A percentile compares a stretch with the other conserved stretches of the same genome.
phyloP scores from a whole-genome alignment of 2,113 vertebrate species.

The Heteronetta atricapilla region DNA sequence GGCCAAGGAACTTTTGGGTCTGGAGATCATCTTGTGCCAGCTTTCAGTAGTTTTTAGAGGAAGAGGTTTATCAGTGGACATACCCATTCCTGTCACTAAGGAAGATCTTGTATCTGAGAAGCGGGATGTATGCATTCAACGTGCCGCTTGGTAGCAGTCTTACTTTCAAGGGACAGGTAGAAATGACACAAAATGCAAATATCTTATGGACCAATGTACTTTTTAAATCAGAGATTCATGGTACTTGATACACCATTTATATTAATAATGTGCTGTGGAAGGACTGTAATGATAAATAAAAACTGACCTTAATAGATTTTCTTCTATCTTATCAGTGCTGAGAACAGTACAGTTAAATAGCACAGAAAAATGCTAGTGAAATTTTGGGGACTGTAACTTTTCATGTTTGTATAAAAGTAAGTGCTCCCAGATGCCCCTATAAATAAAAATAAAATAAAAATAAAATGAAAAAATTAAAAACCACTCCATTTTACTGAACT shows the following conservation, averaged over 20 bases:
- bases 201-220: background rate
- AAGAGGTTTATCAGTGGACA: background rate
- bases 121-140: background rate
- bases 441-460: background rate
- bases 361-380: background rate
- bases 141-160: background rate
- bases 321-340: background rate
- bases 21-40: background rate
- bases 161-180: background rate
- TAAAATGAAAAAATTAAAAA: background rate
- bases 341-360: background rate
- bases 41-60: background rate
- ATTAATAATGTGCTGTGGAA: background rate
- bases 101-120: background rate
- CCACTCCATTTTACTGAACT: background rate
- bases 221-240: background rate
- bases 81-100: background rate
- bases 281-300: background rate
- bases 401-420: background rate
- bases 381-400: background rate
- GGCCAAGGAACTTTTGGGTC: background rate
- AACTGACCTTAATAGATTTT: background rate
- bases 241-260: background rate
- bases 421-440: background rate
- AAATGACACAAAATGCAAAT: background rate